Percentiles rank a stretch among this genome's conserved stretches.
Conservation (phyloP, 2,888 invertebrate genomes). For the Miltochrista miniata region DNA sequence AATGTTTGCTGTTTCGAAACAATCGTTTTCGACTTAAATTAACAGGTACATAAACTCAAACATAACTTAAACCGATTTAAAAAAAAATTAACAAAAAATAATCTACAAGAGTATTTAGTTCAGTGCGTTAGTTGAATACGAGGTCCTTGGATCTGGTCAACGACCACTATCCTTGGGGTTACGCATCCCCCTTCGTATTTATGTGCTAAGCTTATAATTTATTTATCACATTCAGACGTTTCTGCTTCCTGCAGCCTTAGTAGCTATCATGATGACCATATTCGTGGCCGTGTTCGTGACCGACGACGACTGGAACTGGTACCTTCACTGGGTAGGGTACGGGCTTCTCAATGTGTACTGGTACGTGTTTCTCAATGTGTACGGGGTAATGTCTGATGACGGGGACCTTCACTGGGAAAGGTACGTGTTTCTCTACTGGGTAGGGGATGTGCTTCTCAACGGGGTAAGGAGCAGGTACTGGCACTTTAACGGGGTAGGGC, state of each 20-base stretch:
- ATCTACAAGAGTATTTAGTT: conserved; percentile 68
- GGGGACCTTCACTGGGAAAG: conserved; percentile 86
- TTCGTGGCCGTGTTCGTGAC: conserved; percentile 75
- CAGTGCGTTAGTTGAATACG: conserved; percentile 67
- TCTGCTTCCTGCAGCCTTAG: conserved; percentile 82
- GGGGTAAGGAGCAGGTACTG: conserved; percentile 86
- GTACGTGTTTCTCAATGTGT: conserved; percentile 86
- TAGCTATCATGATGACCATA: conserved; percentile 80
- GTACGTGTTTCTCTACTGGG: conserved; percentile 87
- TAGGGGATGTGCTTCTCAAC: conserved; percentile 85
- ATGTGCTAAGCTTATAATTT: conserved; percentile 79
- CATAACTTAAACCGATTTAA: conserved; percentile 71
- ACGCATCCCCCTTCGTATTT: conserved; percentile 61
- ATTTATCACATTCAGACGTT: conserved; percentile 80
- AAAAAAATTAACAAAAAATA: conserved; percentile 63
- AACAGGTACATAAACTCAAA: conserved; percentile 83
- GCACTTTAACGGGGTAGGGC: conserved; percentile 86
- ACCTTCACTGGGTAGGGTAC: conserved; percentile 87
- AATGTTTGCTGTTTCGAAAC: conserved; percentile 25
- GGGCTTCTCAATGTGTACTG: conserved; percentile 84
- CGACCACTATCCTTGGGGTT: conserved; percentile 61
- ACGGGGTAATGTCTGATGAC: conserved; percentile 86
- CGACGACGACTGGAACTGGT: conserved; percentile 78
- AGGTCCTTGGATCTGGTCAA: conserved; percentile 43
- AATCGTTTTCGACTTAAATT: conserved; percentile 51